Percentiles rank a stretch among this genome's conserved stretches.
phyloP scores from a whole-genome alignment of 2,113 vertebrate species.

The Scortum barcoo region DNA sequence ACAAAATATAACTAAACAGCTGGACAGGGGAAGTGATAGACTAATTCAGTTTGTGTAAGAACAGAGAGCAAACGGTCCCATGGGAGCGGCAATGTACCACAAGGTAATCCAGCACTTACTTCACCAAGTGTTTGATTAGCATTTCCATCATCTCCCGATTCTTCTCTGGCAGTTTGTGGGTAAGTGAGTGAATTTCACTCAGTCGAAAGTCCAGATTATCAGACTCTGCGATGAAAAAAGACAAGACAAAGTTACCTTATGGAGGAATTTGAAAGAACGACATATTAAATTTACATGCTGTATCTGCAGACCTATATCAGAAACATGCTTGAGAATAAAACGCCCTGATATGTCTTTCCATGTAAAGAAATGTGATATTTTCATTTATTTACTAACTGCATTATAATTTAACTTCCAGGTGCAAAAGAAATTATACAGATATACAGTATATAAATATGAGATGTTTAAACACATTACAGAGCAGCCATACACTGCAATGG shows the following conservation, averaged over 20 bases:
- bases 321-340: neutral
- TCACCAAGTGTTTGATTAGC: slow-evolving; percentile 93
- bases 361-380: neutral
- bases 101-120: slow-evolving; percentile 81
- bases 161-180: slow-evolving; percentile 95
- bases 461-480: neutral
- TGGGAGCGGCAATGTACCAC: neutral
- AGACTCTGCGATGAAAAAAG: slow-evolving; percentile 86
- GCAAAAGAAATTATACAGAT: neutral
- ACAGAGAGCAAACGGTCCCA: neutral
- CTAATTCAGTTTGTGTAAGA: neutral
- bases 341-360: neutral
- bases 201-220: slow-evolving; percentile 94
- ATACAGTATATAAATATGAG: neutral
- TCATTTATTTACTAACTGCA: neutral
- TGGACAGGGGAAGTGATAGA: neutral
- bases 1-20: slow-evolving; percentile 5
- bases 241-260: slow-evolving; percentile 9
- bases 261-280: too few species aligned
- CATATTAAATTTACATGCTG: neutral
- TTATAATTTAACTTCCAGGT: neutral
- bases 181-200: slow-evolving; percentile 93
- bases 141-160: slow-evolving; percentile 95
- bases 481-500: neutral
- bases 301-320: neutral